These are phyloP conservation scores for Nebria salina DNA, from an alignment of 2,888 invertebrate species.

Conservation along the genomic window DNA sequence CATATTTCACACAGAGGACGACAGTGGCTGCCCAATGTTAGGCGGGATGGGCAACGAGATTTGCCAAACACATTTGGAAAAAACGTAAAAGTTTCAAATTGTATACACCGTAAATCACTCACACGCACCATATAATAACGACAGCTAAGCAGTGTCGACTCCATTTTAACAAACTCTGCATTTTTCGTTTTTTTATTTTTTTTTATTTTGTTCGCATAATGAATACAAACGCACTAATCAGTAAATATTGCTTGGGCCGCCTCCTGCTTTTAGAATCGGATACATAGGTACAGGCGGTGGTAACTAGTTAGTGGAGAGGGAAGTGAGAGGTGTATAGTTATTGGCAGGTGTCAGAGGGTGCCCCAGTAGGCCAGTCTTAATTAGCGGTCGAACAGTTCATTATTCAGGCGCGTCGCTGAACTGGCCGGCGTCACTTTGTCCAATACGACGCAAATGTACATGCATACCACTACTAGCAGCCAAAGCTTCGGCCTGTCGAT, in stretches of 20 bases:
- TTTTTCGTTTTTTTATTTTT: background rate
- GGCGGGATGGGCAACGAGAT: background rate
- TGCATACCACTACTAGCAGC: background rate
- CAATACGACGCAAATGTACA: slow-evolving; percentile 39
- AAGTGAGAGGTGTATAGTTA: slow-evolving; percentile 49
- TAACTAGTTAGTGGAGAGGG: background rate
- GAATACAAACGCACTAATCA: background rate
- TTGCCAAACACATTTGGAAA: slow-evolving; percentile 8
- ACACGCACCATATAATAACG: slow-evolving; percentile 36
- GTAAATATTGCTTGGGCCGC: background rate
- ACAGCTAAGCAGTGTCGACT: slow-evolving; percentile 12
- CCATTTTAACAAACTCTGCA: background rate
- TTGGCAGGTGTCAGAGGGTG: slow-evolving; percentile 61
- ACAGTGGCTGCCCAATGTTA: slow-evolving; percentile 18
- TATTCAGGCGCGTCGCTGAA: slow-evolving; percentile 59
- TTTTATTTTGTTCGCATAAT: background rate
- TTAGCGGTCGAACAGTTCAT: slow-evolving; percentile 62
- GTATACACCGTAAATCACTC: slow-evolving; percentile 29
- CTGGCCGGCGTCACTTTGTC: slow-evolving; percentile 59
- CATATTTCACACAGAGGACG: slow-evolving; percentile 36
- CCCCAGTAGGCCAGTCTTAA: slow-evolving; percentile 60
- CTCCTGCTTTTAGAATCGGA: background rate
- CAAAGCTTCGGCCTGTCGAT: slow-evolving; percentile 57
- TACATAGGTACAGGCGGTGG: background rate
- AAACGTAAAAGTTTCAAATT: background rate